phyloP scores from a whole-genome alignment of 2,113 vertebrate genomes.

The Vireo altiloquus region DNA sequence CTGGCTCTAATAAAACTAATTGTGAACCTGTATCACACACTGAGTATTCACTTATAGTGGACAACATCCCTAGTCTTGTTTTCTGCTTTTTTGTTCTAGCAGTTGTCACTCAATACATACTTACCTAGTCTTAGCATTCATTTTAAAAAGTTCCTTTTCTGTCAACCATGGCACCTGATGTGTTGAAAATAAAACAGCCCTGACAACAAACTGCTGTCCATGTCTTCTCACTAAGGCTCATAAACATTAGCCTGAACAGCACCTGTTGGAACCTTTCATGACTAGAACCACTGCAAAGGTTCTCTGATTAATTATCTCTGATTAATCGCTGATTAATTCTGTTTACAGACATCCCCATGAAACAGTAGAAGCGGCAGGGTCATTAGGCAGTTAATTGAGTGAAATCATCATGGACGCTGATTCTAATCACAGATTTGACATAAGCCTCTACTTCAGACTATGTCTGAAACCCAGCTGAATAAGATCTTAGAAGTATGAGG shows the following conservation, averaged over 20 bases:
- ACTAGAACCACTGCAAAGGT: background rate
- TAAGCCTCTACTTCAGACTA: background rate
- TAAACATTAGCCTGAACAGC: background rate
- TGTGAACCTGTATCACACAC: conserved; percentile 59
- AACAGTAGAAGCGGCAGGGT: background rate
- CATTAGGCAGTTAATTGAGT: background rate
- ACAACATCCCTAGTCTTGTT: background rate
- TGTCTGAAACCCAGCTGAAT: background rate
- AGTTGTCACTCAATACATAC: background rate
- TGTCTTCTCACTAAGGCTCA: background rate
- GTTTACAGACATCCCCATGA: background rate
- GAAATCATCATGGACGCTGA: background rate
- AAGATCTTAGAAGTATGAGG: background rate
- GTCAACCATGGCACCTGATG: background rate
- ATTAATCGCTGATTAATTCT: background rate
- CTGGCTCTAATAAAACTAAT: conserved; percentile 66
- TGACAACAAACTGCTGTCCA: background rate
- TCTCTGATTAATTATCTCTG: background rate
- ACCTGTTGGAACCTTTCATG: background rate
- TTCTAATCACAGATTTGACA: background rate
- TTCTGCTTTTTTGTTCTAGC: background rate
- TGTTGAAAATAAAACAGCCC: background rate
- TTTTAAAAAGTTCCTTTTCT: background rate
- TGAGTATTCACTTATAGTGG: background rate
- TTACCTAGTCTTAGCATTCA: background rate